phyloP scores from a whole-genome alignment of 2,888 invertebrate species.

The Digitonthophagus gazella region DNA sequence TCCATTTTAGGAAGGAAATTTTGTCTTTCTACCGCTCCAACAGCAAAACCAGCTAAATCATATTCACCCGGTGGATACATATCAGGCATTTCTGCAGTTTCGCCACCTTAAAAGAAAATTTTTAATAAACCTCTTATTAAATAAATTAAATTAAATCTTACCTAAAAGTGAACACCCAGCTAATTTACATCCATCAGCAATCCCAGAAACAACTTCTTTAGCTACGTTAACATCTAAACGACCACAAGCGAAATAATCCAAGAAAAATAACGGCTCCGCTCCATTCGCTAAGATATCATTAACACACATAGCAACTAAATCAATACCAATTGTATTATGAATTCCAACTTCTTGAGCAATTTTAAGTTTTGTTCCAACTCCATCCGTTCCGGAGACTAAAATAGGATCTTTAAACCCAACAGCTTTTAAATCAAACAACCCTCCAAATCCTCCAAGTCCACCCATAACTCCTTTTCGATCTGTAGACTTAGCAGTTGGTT shows the following conservation, averaged over 20 bases:
- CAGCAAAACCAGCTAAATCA: constrained; percentile 94
- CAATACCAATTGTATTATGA: constrained; percentile 86
- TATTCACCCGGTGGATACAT: constrained; percentile 87
- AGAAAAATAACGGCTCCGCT: constrained; percentile 92
- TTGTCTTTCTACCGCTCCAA: constrained; percentile 83
- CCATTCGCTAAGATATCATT: constrained; percentile 95
- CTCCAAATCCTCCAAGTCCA: constrained; percentile 89
- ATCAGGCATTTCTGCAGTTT: constrained; percentile 97
- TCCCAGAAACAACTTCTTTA: constrained; percentile 76
- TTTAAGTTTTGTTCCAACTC: constrained; percentile 95
- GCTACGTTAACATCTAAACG: constrained; percentile 75
- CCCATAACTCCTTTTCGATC: constrained; percentile 77
- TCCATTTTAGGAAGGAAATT: constrained; percentile 66
- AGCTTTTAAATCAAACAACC: constrained; percentile 81
- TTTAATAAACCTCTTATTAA: constrained; percentile 8
- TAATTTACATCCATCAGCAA: constrained; percentile 81
- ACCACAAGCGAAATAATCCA: constrained; percentile 96
- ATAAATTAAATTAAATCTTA: constrained; percentile 17
- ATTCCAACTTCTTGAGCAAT: constrained; percentile 76
- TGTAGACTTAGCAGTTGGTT: constrained; percentile 77
- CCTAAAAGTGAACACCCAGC: constrained; percentile 89
- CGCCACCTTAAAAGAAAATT: constrained; percentile 68
- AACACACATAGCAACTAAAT: constrained; percentile 97
- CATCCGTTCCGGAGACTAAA: constrained; percentile 91
- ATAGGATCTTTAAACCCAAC: constrained; percentile 76